Conservation (phyloP, 2,113 vertebrate species). For the Nycticryphes semicollaris region DNA sequence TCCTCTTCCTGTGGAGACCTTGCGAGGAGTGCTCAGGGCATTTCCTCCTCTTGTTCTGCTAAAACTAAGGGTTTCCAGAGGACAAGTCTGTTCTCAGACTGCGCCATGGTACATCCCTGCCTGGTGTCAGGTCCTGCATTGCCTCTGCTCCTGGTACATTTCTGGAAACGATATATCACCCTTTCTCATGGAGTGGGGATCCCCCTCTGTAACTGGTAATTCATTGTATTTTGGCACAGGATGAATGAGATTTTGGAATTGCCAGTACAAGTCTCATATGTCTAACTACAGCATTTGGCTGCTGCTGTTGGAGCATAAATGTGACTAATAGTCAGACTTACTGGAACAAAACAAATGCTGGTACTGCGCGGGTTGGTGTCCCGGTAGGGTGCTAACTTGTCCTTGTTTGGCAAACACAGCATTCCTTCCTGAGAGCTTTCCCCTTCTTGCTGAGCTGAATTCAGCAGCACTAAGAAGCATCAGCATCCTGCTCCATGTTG, state of each 20-base stretch:
- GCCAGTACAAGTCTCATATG: not conserved
- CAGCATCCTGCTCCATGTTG: not conserved
- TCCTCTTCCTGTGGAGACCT: not conserved
- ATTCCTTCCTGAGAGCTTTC: not conserved
- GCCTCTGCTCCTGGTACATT: not conserved
- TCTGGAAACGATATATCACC: not conserved
- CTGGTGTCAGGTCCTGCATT: not conserved
- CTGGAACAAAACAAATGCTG: not conserved
- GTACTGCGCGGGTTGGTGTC: not conserved
- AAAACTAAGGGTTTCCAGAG: not conserved
- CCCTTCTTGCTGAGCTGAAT: not conserved
- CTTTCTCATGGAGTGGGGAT: not conserved
- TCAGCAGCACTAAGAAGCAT: not conserved
- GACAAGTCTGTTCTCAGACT: not conserved
- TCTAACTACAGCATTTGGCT: not conserved
- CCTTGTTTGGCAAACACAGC: not conserved
- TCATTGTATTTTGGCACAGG: not conserved
- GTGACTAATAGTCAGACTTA: slow-evolving; percentile 1
- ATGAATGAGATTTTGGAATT: slow-evolving; percentile 15
- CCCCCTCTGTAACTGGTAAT: not conserved
- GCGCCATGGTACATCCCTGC: not conserved
- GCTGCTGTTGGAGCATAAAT: not conserved
- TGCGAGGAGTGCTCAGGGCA: not conserved
- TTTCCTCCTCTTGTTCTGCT: slow-evolving; percentile 14
- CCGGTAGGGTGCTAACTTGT: not conserved